phyloP scores from a whole-genome alignment of 35 echinoderm and acorn worm genomes.

The Ptychodera flava region DNA sequence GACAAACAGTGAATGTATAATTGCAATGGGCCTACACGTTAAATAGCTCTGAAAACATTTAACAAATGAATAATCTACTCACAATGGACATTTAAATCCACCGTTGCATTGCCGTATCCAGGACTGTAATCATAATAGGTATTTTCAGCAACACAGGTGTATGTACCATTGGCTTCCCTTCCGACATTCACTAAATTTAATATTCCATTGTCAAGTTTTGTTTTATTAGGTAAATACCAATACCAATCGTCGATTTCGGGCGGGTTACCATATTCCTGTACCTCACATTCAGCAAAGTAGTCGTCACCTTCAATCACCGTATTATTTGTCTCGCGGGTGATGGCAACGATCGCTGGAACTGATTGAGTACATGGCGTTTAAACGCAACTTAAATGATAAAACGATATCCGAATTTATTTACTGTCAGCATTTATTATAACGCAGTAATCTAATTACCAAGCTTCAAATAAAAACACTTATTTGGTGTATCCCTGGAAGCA shows the following conservation, averaged over 20 bases:
- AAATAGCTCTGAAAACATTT: too few species aligned
- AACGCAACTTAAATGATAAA: too few species aligned
- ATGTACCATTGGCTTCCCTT: background rate
- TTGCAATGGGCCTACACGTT: too few species aligned
- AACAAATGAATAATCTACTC: too few species aligned
- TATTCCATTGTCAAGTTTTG: background rate
- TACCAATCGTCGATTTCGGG: background rate
- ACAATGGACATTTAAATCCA: background rate
- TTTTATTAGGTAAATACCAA: background rate
- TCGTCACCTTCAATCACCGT: background rate
- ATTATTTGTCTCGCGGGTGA: background rate
- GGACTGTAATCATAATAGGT: background rate
- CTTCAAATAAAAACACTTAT: too few species aligned
- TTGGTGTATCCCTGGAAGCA: too few species aligned
- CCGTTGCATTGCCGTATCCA: background rate
- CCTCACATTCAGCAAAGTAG: background rate
- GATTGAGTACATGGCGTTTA: too few species aligned
- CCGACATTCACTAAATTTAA: background rate
- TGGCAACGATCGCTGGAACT: background rate
- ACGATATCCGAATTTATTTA: too few species aligned
- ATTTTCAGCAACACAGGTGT: background rate
- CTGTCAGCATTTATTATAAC: too few species aligned
- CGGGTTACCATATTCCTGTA: background rate
- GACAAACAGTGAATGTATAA: too few species aligned
- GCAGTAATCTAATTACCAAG: too few species aligned